Evolutionary conservation across 2,113 vertebrate genomes (phyloP).

Genomic region (Zeus faber): DNA sequence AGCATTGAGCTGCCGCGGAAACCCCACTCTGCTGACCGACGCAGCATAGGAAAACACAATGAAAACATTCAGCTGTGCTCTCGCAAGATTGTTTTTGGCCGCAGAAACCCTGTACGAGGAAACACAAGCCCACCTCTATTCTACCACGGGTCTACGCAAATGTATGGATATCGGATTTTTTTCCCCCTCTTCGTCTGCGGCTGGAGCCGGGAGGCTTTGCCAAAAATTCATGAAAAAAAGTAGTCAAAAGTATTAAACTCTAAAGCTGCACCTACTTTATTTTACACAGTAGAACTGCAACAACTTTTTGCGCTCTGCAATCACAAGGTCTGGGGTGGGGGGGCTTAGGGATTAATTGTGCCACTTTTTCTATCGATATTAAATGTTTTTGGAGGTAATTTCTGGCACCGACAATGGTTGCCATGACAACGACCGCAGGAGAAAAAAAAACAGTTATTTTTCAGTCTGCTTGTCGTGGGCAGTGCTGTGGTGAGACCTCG

Average conservation of each 20-base stretch:
- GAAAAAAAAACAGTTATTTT: too few relatives aligned
- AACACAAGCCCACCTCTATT: conserved; percentile 71
- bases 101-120: conserved; percentile 59
- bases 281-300: conserved; percentile 3
- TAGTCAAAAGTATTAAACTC: too few relatives aligned
- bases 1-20: conserved; percentile 52
- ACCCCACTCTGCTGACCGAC: conserved; percentile 59
- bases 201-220: conserved; percentile 27
- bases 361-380: conserved; percentile 46
- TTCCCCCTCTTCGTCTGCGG: too few relatives aligned
- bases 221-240: conserved; percentile 23
- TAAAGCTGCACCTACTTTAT: background rate
- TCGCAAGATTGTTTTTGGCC: conserved; percentile 76
- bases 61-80: conserved; percentile 76
- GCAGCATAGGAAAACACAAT: conserved; percentile 74
- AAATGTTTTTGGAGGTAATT: conserved; percentile 41
- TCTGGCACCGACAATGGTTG: conserved; percentile 13
- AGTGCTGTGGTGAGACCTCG: conserved; percentile 52
- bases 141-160: conserved; percentile 66
- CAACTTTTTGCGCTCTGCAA: conserved; percentile 19
- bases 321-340: conserved; percentile 25
- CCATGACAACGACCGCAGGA: too few relatives aligned
- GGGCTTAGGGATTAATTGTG: conserved; percentile 52
- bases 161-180: conserved; percentile 58
- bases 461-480: conserved; percentile 54